These are phyloP conservation scores for Aphrophora alni DNA, from an alignment of 2,888 invertebrate genomes.

Conservation along the genomic window DNA sequence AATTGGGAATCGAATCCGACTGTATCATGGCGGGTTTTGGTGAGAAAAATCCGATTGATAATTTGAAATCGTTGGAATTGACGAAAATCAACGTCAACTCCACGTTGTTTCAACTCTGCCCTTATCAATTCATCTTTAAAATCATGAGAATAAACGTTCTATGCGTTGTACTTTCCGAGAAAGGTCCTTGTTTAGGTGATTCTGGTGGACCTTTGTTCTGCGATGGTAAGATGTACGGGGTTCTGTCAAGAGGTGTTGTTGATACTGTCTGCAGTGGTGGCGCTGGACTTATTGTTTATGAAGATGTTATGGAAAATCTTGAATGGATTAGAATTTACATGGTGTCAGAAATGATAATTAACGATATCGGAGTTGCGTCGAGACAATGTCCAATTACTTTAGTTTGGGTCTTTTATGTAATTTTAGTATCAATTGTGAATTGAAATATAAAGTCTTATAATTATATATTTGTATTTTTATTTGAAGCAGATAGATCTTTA, in stretches of 20 bases:
- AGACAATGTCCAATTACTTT: too few relatives aligned
- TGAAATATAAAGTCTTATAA: too few relatives aligned
- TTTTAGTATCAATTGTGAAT: too few relatives aligned
- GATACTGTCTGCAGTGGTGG: neutral
- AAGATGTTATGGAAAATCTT: neutral
- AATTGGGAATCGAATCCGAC: neutral
- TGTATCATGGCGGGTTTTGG: neutral
- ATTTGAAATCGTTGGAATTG: neutral
- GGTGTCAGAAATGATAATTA: too few relatives aligned
- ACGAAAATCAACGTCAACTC: neutral
- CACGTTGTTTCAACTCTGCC: neutral
- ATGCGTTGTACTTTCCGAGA: neutral
- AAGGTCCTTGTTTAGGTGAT: neutral
- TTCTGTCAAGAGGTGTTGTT: neutral
- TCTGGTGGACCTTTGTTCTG: neutral
- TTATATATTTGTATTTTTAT: too few relatives aligned
- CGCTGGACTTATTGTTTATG: neutral
- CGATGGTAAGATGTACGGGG: neutral
- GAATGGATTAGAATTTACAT: neutral
- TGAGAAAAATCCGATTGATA: neutral
- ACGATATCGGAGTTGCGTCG: too few relatives aligned
- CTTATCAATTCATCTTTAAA: neutral
- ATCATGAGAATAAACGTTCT: neutral
- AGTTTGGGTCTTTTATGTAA: too few relatives aligned
- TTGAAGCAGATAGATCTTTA: too few relatives aligned